Percentiles rank a stretch among this genome's conserved stretches.
Evolutionary conservation across 1,140 invertebrate genomes (phyloP).

Genomic region (Brachionus paranguensis): DNA sequence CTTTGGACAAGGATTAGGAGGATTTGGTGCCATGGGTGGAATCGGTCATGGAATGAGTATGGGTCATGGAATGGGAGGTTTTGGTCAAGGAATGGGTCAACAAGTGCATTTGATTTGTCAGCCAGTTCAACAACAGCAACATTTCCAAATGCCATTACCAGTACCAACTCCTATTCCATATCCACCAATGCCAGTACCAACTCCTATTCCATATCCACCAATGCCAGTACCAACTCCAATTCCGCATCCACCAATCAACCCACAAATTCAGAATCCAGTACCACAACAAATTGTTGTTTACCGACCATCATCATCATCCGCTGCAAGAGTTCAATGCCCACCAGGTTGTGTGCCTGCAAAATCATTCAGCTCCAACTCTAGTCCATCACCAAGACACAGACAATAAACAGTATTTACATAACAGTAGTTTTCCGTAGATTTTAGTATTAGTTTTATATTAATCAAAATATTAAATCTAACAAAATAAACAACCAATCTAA

Average conservation of each 20-base stretch:
- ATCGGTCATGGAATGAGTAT: neutral
- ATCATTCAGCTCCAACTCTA: slow-evolving; percentile 22
- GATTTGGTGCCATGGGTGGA: neutral
- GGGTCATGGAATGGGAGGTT: neutral
- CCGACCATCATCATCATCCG: slow-evolving; percentile 22
- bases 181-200: slow-evolving; percentile 12
- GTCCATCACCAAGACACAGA: slow-evolving; percentile 37
- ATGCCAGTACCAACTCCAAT: neutral
- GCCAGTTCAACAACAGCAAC: neutral
- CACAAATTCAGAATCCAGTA: neutral
- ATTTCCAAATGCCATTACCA: neutral
- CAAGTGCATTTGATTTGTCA: too few relatives aligned
- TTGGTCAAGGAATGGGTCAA: neutral
- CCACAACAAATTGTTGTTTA: slow-evolving; percentile 40
- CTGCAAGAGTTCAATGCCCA: slow-evolving; percentile 22
- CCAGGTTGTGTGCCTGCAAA: slow-evolving; percentile 40
- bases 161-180: neutral
- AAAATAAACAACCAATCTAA: neutral
- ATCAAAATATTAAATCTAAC: neutral
- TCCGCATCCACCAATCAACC: too few relatives aligned
- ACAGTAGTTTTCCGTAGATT: neutral
- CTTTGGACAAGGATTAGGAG: neutral
- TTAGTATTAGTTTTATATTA: slow-evolving; percentile 26
- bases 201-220: neutral
- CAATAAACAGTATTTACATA: slow-evolving; percentile 24